Conservation (phyloP, 1,140 invertebrate species). For the Dendroctonus ponderosae region DNA sequence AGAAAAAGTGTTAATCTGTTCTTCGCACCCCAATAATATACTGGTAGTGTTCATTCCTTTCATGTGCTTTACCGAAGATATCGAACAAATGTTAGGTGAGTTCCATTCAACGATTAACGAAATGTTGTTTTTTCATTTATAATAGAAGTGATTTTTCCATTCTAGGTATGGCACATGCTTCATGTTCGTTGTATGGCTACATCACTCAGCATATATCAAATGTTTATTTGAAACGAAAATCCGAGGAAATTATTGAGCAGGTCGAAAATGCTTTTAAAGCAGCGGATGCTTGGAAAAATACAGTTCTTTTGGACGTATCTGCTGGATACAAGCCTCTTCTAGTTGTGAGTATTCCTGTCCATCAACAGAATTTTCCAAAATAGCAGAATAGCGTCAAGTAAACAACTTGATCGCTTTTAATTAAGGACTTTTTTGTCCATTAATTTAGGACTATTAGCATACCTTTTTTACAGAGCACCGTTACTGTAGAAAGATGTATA, state of each 20-base stretch:
- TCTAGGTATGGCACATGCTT: slow-evolving; percentile 50
- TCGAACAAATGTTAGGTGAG: slow-evolving; percentile 66
- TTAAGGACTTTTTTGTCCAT: too few species aligned
- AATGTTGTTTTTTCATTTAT: neutral
- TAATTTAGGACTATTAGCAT: neutral
- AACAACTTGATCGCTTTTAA: too few species aligned
- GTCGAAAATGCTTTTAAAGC: slow-evolving; percentile 70
- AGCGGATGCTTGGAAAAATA: slow-evolving; percentile 71
- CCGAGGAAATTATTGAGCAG: slow-evolving; percentile 59
- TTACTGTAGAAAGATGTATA: slow-evolving; percentile 70
- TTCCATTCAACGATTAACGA: slow-evolving; percentile 24
- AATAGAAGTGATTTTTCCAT: slow-evolving; percentile 20
- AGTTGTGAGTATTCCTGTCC: slow-evolving; percentile 54
- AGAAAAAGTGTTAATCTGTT: slow-evolving; percentile 63
- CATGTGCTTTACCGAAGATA: slow-evolving; percentile 73
- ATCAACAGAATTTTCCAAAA: too few species aligned
- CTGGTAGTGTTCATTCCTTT: slow-evolving; percentile 73
- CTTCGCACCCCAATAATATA: slow-evolving; percentile 73
- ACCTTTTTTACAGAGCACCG: slow-evolving; percentile 60
- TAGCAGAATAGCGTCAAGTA: too few species aligned
- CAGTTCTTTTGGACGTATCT: slow-evolving; percentile 66
- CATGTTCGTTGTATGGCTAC: slow-evolving; percentile 71
- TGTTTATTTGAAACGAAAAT: slow-evolving; percentile 63
- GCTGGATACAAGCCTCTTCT: slow-evolving; percentile 67
- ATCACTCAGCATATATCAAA: slow-evolving; percentile 75